These are phyloP conservation scores for Epirrhoe alternata DNA, from an alignment of 2,888 invertebrate species.

Conservation along the genomic window DNA sequence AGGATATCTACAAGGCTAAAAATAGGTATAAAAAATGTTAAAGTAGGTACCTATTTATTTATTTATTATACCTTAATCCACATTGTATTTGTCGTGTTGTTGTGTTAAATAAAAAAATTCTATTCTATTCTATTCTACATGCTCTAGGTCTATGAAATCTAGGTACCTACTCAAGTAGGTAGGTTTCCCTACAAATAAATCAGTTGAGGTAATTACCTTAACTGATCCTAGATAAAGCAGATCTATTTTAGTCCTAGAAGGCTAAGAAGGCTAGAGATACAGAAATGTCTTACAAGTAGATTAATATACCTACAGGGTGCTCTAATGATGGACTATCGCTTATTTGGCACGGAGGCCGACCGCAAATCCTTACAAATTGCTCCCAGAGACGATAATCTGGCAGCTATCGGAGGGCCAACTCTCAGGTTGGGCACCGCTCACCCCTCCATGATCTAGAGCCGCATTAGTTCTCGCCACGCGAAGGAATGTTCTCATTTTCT, in stretches of 20 bases:
- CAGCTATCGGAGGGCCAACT: slow-evolving; percentile 60
- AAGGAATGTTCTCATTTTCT: slow-evolving; percentile 70
- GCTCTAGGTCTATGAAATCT: no score
- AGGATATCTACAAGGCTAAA: no score
- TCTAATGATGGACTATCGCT: slow-evolving; percentile 63
- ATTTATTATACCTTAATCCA: no score
- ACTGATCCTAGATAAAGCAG: neutral
- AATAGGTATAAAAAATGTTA: no score
- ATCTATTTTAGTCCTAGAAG: neutral
- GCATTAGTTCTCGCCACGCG: slow-evolving; percentile 65
- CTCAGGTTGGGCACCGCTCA: slow-evolving; percentile 43
- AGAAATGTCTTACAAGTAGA: slow-evolving; percentile 21
- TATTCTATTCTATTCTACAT: no score
- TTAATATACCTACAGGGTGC: slow-evolving; percentile 43
- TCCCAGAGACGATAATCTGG: slow-evolving; percentile 74
- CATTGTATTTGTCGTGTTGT: no score
- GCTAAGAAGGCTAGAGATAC: neutral
- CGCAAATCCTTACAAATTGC: slow-evolving; percentile 79
- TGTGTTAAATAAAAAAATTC: no score
- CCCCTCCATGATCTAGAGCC: slow-evolving; percentile 52
- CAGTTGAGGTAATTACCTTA: no score
- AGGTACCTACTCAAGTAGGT: no score
- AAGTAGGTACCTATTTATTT: no score
- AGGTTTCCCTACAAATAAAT: no score
- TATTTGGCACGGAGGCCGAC: slow-evolving; percentile 64